Evolutionary conservation across 2,888 invertebrate species (phyloP).

Genomic region (Caradrina kadenii): DNA sequence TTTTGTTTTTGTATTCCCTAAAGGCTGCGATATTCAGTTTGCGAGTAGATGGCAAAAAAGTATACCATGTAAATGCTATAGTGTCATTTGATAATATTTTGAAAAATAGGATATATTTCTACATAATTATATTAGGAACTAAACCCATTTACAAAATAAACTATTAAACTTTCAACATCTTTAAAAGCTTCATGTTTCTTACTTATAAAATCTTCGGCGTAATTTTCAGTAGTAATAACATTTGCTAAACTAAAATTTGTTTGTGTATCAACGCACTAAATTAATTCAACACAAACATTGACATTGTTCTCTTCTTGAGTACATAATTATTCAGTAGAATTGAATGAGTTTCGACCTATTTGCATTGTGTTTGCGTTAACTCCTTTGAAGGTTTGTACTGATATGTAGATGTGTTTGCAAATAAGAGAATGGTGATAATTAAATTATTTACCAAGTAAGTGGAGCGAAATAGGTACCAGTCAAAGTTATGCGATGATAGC

Average conservation of each 20-base stretch:
- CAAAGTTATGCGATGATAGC: not conserved
- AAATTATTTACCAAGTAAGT: slow-evolving; percentile 1
- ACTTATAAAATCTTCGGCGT: slow-evolving; percentile 20
- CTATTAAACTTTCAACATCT: too few species aligned
- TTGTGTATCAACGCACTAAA: slow-evolving; percentile 35
- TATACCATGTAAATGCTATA: too few species aligned
- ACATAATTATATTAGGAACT: too few species aligned
- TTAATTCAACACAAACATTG: slow-evolving; percentile 36
- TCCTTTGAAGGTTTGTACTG: slow-evolving; percentile 14
- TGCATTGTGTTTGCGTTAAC: slow-evolving; percentile 32
- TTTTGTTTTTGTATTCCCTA: not conserved
- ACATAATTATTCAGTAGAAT: slow-evolving; percentile 30
- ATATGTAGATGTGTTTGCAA: slow-evolving; percentile 6
- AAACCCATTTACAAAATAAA: too few species aligned
- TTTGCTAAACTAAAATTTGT: slow-evolving; percentile 22
- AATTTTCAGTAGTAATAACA: slow-evolving; percentile 27
- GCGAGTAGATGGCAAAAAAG: too few species aligned
- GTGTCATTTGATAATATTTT: too few species aligned
- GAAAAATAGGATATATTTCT: too few species aligned
- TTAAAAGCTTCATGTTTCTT: slow-evolving; percentile 1
- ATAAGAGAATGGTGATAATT: not conserved
- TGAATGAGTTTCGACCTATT: slow-evolving; percentile 22
- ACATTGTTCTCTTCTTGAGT: slow-evolving; percentile 28
- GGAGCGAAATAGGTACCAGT: not conserved
- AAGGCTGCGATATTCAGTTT: not conserved